Conservation (phyloP, 2,797 vertebrate genomes). For the Strix occidentalis region DNA sequence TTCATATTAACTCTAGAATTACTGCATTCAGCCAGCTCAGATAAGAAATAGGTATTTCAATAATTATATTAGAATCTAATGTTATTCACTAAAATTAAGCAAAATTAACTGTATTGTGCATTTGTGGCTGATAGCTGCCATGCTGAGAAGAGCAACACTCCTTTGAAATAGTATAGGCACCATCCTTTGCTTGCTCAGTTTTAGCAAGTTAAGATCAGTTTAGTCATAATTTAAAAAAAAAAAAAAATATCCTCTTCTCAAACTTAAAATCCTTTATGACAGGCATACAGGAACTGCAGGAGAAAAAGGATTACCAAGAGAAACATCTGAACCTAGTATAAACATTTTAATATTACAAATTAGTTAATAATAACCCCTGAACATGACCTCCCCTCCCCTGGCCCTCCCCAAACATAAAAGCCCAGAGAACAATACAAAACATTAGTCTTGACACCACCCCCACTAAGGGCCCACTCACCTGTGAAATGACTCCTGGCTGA, state of each 20-base stretch:
- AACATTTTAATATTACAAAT: background rate
- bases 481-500: background rate
- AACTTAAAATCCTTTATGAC: background rate
- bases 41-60: background rate
- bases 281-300: background rate
- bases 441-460: too few species aligned
- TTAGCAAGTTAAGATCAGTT: rapidly evolving
- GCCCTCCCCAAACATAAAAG: background rate
- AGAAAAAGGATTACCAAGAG: background rate
- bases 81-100: background rate
- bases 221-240: background rate
- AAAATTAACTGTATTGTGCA: background rate
- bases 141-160: rapidly evolving
- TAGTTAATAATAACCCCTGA: background rate
- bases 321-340: background rate
- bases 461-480: background rate
- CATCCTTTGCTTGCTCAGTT: background rate
- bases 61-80: background rate
- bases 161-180: background rate
- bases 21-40: background rate
- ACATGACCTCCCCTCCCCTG: too few species aligned
- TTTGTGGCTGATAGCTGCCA: background rate
- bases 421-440: background rate
- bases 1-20: background rate
- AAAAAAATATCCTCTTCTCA: background rate